A percentile compares a stretch with the other conserved stretches of the same genome.
Conservation (phyloP, 1,140 invertebrate genomes). For the Atta cephalotes region DNA sequence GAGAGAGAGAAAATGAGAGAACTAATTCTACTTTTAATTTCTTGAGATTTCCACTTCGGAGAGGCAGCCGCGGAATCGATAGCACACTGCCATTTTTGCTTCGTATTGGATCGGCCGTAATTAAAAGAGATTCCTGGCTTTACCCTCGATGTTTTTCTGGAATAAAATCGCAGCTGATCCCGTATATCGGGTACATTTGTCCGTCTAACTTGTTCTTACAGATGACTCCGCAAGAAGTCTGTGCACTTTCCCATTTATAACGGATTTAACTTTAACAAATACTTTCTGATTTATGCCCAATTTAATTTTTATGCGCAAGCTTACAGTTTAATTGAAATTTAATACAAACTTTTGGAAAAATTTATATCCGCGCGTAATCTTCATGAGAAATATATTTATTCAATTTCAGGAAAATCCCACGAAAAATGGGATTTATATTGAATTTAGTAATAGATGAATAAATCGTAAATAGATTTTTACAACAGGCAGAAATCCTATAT, state of each 20-base stretch:
- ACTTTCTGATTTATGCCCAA: neutral
- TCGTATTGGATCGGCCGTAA: constrained; percentile 58
- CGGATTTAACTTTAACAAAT: constrained; percentile 37
- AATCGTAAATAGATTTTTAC: neutral
- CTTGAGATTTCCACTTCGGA: constrained; percentile 38
- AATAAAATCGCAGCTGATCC: constrained; percentile 60
- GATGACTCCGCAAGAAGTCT: neutral
- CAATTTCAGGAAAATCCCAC: neutral
- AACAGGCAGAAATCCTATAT: neutral
- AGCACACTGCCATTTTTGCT: constrained; percentile 47
- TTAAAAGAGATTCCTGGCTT: constrained; percentile 66
- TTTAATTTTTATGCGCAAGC: neutral
- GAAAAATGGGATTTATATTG: neutral
- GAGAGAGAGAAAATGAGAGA: constrained; percentile 36
- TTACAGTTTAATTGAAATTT: constrained; percentile 34
- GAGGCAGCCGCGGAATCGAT: constrained; percentile 36
- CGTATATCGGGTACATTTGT: neutral
- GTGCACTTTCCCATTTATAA: constrained; percentile 29
- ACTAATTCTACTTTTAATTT: constrained; percentile 68
- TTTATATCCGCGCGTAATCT: neutral
- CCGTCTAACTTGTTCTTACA: constrained; percentile 18
- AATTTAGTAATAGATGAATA: constrained; percentile 3
- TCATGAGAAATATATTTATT: neutral
- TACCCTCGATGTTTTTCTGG: neutral
- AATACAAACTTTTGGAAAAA: constrained; percentile 17